Conservation (phyloP, 2,113 vertebrate genomes). For the Telmatochromis brachygnathus region DNA sequence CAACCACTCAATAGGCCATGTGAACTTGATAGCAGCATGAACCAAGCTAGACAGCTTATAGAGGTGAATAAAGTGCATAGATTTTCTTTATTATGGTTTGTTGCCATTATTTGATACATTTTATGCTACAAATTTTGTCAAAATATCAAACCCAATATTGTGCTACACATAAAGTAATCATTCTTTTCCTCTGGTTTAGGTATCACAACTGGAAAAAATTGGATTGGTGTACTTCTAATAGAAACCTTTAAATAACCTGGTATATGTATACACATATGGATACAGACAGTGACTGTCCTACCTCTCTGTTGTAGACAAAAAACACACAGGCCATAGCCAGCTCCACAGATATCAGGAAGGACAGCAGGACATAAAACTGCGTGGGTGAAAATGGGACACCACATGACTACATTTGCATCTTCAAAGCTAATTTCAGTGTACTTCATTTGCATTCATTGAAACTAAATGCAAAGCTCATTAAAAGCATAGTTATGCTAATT, state of each 20-base stretch:
- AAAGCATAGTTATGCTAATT: background rate
- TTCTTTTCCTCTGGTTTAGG: background rate
- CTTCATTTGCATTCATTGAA: background rate
- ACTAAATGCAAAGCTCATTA: background rate
- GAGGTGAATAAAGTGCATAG: background rate
- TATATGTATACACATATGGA: background rate
- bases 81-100: background rate
- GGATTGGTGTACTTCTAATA: background rate
- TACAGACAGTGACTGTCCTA: background rate
- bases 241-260: background rate
- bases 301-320: conserved; percentile 69
- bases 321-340: conserved; percentile 72
- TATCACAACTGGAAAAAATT: background rate
- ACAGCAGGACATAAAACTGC: conserved; percentile 74
- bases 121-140: background rate
- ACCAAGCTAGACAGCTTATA: background rate
- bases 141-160: background rate
- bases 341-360: conserved; percentile 75
- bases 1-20: background rate
- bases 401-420: background rate
- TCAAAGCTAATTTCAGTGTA: background rate
- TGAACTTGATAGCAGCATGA: background rate
- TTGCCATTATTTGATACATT: background rate
- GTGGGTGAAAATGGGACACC: background rate
- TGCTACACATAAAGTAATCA: background rate